These are phyloP conservation scores for Lasioglossum baleicum DNA, from an alignment of 1,140 invertebrate genomes.

Conservation along the genomic window DNA sequence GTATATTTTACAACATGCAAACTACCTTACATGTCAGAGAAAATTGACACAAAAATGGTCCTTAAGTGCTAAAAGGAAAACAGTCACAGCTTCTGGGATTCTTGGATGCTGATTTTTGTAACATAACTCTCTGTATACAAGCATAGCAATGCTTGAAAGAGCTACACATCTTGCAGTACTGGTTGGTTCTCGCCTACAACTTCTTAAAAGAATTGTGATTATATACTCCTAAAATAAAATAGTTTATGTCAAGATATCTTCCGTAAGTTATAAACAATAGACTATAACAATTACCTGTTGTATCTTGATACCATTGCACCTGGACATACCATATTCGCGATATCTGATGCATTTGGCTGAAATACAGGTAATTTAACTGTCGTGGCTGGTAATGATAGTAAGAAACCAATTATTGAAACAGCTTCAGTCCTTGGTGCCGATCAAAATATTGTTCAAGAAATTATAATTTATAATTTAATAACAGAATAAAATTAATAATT, in stretches of 20 bases:
- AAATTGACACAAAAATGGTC: too few relatives aligned
- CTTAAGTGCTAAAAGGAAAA: slow-evolving; percentile 93
- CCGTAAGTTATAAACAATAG: too few relatives aligned
- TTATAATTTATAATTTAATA: too few relatives aligned
- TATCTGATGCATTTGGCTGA: slow-evolving; percentile 86
- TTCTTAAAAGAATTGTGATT: slow-evolving; percentile 90
- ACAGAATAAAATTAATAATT: too few relatives aligned
- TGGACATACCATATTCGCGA: slow-evolving; percentile 86
- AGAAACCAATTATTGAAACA: slow-evolving; percentile 92
- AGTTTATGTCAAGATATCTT: too few relatives aligned
- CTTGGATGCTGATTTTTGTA: slow-evolving; percentile 86
- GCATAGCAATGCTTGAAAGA: slow-evolving; percentile 91
- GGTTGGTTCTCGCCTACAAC: slow-evolving; percentile 92
- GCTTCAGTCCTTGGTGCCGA: slow-evolving; percentile 93
- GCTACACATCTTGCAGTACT: slow-evolving; percentile 94
- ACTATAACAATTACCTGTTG: slow-evolving; percentile 81
- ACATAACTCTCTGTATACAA: too few relatives aligned
- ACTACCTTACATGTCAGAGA: slow-evolving; percentile 81
- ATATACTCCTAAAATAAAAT: slow-evolving; percentile 88
- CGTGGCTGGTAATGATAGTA: slow-evolving; percentile 91
- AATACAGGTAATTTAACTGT: too few relatives aligned
- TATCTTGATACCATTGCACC: too few relatives aligned
- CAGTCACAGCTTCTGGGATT: slow-evolving; percentile 90
- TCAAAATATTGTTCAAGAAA: too few relatives aligned
- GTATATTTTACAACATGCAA: too few relatives aligned